Evolutionary conservation across 2,797 vertebrate genomes (phyloP), one percentile per base, ranked within the genome.

Genomic region (Diglossa cyanea): DNA sequence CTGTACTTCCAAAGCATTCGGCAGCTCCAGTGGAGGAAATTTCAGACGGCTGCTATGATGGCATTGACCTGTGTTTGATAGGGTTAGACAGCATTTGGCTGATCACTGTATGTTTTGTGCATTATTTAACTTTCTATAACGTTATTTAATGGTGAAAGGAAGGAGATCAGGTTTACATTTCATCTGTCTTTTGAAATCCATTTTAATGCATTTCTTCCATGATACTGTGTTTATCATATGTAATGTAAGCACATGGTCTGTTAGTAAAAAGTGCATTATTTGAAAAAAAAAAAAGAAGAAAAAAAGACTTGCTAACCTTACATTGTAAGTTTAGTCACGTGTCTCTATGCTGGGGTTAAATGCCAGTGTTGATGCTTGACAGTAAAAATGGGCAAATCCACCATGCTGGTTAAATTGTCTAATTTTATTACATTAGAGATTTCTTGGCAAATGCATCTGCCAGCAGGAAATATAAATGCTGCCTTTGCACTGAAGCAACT

Each of bases 51-150:
- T 98, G 94, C 98, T 98, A 96, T 93, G 97, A 98, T 98, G 96
- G 96, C 97, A 96, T 97, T 99, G 98, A 99, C 98, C 99, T 98
- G 98, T 96, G 90, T 98, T 98, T 98, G 98, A 99, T 98, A 98
- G 98, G 98, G 98, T 98, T 98, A 98, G 97, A 96, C 97, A 96
- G 96, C 84, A 89, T 98, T 98, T 98, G 97, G 90, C 87, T 96
- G 97, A 97, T 98, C 95, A 90, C 97, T 96, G 93, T 97, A 95
- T 97, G 97, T 97, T 98, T 98, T 97, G 96, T 97, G 97, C 92
- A 97, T 97, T 98, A 98, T 98, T 98, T 98, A 98, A 97, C 97
- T 97, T 97, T 96, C 94, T 96, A 81, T 94, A 97, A 97, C 66
- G 63, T 96, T 97, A 97, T 96, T 97, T 97, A 97, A 94, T 92